Evolutionary conservation across 2,797 vertebrate species (phyloP).

Genomic region (Rhynchotus rufescens): DNA sequence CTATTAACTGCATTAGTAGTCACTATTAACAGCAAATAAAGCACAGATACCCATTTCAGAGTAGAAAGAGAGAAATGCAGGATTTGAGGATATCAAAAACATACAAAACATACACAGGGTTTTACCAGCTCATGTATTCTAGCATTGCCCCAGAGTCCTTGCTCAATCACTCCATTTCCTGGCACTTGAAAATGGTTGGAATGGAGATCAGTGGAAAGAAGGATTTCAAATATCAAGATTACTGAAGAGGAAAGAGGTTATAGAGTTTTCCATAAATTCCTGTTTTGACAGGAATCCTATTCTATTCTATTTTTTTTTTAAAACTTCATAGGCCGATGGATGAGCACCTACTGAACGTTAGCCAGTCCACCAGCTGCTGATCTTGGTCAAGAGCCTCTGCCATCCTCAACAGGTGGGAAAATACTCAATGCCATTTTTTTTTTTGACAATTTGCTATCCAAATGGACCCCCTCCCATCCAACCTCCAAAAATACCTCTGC

Average conservation of each 20-base stretch:
- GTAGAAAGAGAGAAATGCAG: neutral
- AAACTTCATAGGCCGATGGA: neutral
- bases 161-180: neutral
- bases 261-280: neutral
- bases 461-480: neutral
- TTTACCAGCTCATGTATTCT: neutral
- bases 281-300: neutral
- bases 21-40: neutral
- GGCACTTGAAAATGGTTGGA: neutral
- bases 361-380: no score
- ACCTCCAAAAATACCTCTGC: slow-evolving; percentile 6
- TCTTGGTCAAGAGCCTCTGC: neutral
- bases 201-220: neutral
- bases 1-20: neutral
- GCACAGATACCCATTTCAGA: neutral
- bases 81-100: neutral
- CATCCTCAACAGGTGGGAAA: neutral
- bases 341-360: no score
- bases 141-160: neutral
- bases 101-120: neutral
- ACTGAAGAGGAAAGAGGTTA: neutral
- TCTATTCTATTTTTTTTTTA: neutral
- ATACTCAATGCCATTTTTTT: neutral
- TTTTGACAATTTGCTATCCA: neutral
- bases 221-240: neutral